Base-by-base conservation (phyloP, 2,113 vertebrate genomes). In the Erythrocebus patas region DNA sequence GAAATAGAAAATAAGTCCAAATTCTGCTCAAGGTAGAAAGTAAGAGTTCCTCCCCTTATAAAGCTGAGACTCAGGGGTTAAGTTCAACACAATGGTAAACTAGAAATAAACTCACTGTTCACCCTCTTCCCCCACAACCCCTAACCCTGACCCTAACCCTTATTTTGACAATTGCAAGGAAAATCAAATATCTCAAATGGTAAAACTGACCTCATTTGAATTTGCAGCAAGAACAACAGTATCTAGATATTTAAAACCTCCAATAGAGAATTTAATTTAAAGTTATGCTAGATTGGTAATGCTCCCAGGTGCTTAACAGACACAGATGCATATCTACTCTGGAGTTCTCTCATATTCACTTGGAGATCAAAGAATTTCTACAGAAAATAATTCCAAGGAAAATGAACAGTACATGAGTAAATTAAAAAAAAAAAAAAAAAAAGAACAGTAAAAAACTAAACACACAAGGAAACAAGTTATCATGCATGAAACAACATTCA, bases 161-260 rank as follows among this genome's bases (percentile, higher is more conserved):
- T 48, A 75, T 8, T 13, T 6, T 83, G n/a, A 38, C 23, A 94
- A 84, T 0, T 38, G 3, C 48, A 84, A 89, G 43, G 16, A 93
- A 88, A 83, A 91, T 50, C 25, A 43, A 87, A 92, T 48, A 52
- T 72, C 61, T 95, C 81, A 76, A n/a, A 59, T 9, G 48, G 5
- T 50, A 81, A 90, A 85, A 3, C 43, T 18, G 43, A 89, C 13
- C 20, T 89, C 73, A 83, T 18, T 35, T 64, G 10, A 23, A 92
- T 45, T 16, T 80, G 20, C 57, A 64, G 43, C 23, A 81, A 75
- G 2, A 91, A 61, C 40, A 96, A 55, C 13, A 72, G 61, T 55
- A 95, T 40, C 70, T 88, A 30, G 8, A 85, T 59, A n/a, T 89
- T 89, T 43, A 96, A 94, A 95, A 66, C 18, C 57, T 95, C 32